Evolutionary conservation across 2,888 invertebrate genomes (phyloP).

Genomic region (Euphydryas editha): DNA sequence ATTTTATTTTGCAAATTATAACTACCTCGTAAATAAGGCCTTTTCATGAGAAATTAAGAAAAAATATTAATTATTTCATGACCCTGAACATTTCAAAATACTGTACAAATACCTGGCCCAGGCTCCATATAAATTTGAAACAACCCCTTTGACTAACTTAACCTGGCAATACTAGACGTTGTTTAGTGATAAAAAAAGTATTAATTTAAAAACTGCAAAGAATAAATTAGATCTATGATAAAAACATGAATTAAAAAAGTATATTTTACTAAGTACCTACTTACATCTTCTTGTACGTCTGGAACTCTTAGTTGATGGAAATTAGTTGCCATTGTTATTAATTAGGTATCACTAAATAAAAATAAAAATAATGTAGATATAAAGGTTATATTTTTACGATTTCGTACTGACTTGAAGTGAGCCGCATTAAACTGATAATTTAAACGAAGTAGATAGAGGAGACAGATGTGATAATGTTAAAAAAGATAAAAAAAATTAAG

Average conservation of each 20-base stretch:
- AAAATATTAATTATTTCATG: too few relatives aligned
- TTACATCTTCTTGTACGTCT: conserved; percentile 16
- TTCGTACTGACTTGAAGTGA: conserved; percentile 59
- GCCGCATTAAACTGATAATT: conserved; percentile 48
- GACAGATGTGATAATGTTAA: conserved; percentile 8
- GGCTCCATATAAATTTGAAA: too few relatives aligned
- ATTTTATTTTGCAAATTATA: too few relatives aligned
- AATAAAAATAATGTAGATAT: conserved; percentile 15
- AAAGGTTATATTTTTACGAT: conserved; percentile 23
- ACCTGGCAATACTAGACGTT: too few relatives aligned
- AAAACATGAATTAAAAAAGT: not conserved
- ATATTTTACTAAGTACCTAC: not conserved
- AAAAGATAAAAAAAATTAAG: conserved; percentile 16
- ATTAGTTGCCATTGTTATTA: conserved; percentile 15
- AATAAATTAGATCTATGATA: not conserved
- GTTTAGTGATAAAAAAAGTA: too few relatives aligned
- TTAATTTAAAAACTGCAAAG: too few relatives aligned
- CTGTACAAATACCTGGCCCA: too few relatives aligned
- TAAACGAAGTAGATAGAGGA: conserved; percentile 9
- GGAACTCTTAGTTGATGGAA: conserved; percentile 7
- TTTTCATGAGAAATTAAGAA: too few relatives aligned
- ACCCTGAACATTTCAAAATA: too few relatives aligned
- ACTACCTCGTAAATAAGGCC: too few relatives aligned
- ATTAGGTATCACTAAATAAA: not conserved
- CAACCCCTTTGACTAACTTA: too few relatives aligned